These are phyloP conservation scores for Chelonoidis abingdonii DNA, from an alignment of 2,113 vertebrate genomes.

Conservation along the genomic window DNA sequence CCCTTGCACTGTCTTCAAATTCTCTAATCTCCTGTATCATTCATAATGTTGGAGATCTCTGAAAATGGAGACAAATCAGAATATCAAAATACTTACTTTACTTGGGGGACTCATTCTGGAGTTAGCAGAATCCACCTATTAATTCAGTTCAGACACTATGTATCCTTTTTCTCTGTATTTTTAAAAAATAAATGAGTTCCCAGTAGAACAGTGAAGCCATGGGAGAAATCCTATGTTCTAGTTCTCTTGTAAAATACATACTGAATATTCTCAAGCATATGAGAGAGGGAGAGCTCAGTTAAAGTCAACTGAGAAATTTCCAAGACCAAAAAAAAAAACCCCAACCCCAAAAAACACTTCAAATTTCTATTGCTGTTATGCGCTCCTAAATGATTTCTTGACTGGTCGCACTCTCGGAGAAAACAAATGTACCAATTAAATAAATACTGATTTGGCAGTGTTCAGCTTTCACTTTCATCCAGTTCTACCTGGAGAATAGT, in stretches of 20 bases:
- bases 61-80: constrained; percentile 1
- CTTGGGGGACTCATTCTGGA: background rate
- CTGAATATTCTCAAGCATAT: background rate
- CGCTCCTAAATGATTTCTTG: background rate
- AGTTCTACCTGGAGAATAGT: background rate
- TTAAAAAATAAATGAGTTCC: constrained; percentile 10
- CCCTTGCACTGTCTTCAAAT: background rate
- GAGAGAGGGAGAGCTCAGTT: background rate
- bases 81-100: background rate
- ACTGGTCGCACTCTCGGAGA: background rate
- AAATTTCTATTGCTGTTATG: background rate
- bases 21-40: background rate
- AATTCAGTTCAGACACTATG: background rate
- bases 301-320: background rate
- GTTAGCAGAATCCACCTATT: background rate
- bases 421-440: constrained; percentile 1
- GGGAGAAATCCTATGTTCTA: background rate
- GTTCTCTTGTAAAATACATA: background rate
- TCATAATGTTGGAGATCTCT: background rate
- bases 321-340: background rate
- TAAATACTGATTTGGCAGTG: background rate
- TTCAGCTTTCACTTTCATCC: background rate
- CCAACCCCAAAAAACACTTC: background rate
- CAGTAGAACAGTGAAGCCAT: background rate
- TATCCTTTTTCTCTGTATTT: background rate